Percentiles rank a stretch among this genome's conserved stretches.
phyloP scores from a whole-genome alignment of 2,888 invertebrate genomes.

The Nematopogon swammerdamellus region DNA sequence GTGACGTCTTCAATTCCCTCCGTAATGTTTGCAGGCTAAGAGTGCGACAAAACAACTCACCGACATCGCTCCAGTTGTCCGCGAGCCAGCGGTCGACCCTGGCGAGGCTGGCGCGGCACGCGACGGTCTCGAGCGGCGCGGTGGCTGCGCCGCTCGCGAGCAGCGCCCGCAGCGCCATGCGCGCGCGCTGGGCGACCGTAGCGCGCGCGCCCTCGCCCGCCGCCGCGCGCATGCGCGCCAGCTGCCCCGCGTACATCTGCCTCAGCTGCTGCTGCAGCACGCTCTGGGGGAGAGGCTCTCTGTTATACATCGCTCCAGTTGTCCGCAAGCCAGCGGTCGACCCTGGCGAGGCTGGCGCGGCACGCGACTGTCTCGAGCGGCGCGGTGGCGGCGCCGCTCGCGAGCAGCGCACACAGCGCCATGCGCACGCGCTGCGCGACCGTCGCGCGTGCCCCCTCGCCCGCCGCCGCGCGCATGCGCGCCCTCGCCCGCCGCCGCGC shows the following conservation, averaged over 20 bases:
- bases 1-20: too few species aligned
- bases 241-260: conserved; percentile 19
- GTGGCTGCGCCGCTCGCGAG: conserved; percentile 13
- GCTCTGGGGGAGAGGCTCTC: too few species aligned
- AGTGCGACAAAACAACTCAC: conserved; percentile 17
- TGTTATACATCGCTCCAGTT: conserved; percentile 27
- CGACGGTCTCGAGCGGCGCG: conserved; percentile 21
- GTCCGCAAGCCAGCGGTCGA: conserved; percentile 25
- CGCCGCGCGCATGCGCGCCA: conserved; percentile 14
- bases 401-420: conserved; percentile 27
- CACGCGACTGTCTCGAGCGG: conserved; percentile 22
- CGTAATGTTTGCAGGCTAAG: too few species aligned
- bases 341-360: conserved; percentile 13
- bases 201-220: conserved; percentile 15
- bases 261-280: conserved; percentile 17
- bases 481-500: conserved; percentile 19
- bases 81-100: conserved; percentile 23
- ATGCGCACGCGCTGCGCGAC: conserved; percentile 16
- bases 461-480: conserved; percentile 15
- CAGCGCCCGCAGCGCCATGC: conserved; percentile 24
- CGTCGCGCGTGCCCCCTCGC: conserved; percentile 9
- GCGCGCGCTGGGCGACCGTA: conserved; percentile 14
- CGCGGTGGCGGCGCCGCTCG: conserved; percentile 8
- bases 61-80: conserved; percentile 26
- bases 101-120: conserved; percentile 14